A percentile compares a stretch with the other conserved stretches of the same genome.
Evolutionary conservation across 2,797 vertebrate genomes (phyloP).

Genomic region (Melanotaenia nigrans): DNA sequence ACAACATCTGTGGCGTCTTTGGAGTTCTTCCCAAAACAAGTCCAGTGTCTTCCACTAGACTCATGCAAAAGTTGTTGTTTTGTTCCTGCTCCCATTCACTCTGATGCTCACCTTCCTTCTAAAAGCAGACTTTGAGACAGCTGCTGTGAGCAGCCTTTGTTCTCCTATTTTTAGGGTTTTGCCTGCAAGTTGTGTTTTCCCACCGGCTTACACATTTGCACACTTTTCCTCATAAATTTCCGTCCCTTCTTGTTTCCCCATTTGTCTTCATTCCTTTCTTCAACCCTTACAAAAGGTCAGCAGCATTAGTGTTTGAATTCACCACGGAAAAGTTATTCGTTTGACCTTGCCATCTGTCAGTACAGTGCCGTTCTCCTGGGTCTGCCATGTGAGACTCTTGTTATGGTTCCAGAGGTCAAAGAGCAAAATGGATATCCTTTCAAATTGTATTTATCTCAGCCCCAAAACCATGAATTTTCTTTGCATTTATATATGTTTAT

Average conservation of each 20-base stretch:
- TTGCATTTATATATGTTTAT: constrained; percentile 50
- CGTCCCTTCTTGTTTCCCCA: constrained; percentile 7
- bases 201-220: constrained; percentile 25
- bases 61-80: constrained; percentile 11
- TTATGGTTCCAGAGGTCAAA: constrained; percentile 62
- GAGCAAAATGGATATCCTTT: constrained; percentile 70
- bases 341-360: constrained; percentile 63
- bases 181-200: constrained; percentile 18
- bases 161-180: constrained; percentile 23
- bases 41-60: constrained; percentile 37
- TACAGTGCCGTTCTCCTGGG: constrained; percentile 50
- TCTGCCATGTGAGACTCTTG: constrained; percentile 63
- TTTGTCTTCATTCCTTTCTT: constrained; percentile 32
- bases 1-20: constrained; percentile 80
- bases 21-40: constrained; percentile 83
- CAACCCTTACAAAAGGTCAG: constrained; percentile 48
- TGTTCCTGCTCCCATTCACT: constrained; percentile 1
- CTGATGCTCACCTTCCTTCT: constrained; percentile 29
- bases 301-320: constrained; percentile 62
- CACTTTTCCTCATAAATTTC: constrained; percentile 18
- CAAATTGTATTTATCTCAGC: constrained; percentile 40
- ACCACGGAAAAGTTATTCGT: constrained; percentile 55
- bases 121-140: neutral
- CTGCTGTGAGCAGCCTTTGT: constrained; percentile 14
- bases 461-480: constrained; percentile 32